These are phyloP conservation scores for Copidosoma aretas DNA, from an alignment of 2,888 invertebrate species.

Conservation along the genomic window DNA sequence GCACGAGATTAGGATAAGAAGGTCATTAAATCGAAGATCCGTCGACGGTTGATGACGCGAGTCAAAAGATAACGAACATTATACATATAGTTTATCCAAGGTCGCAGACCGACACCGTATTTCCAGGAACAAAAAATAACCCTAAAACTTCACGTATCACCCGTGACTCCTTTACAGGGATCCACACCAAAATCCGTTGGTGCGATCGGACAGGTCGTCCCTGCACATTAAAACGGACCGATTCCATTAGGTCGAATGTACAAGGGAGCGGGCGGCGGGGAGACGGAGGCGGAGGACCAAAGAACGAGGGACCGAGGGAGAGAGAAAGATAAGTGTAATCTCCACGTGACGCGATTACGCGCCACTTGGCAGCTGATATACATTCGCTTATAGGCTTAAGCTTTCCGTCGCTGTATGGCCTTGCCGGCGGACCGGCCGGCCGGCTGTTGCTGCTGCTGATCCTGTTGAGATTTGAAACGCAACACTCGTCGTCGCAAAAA, in stretches of 20 bases:
- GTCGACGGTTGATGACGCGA: too few relatives aligned
- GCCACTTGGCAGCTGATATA: conserved; percentile 49
- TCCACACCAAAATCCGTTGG: conserved; percentile 2
- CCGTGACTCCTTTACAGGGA: conserved; percentile 7
- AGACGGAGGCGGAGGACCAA: conserved; percentile 27
- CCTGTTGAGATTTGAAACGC: conserved; percentile 53
- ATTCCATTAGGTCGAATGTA: neutral
- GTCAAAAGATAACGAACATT: too few relatives aligned
- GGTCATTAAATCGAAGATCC: too few relatives aligned
- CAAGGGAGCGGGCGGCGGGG: neutral
- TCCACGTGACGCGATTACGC: conserved; percentile 43
- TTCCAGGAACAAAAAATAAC: too few relatives aligned
- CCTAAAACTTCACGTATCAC: conserved; percentile 9
- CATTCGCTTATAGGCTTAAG: conserved; percentile 35
- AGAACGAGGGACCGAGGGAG: conserved; percentile 1
- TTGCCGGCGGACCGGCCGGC: too few relatives aligned
- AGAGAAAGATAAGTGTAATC: conserved; percentile 7
- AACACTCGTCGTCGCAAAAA: conserved; percentile 49
- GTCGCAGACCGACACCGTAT: too few relatives aligned
- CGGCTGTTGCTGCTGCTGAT: conserved; percentile 27
- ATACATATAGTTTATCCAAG: too few relatives aligned
- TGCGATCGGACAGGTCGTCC: neutral
- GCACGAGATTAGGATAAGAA: too few relatives aligned
- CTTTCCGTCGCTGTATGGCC: conserved; percentile 4
- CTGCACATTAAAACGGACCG: neutral